phyloP scores from a whole-genome alignment of 2,797 vertebrate genomes.

The Myoxocephalus aenaeus region DNA sequence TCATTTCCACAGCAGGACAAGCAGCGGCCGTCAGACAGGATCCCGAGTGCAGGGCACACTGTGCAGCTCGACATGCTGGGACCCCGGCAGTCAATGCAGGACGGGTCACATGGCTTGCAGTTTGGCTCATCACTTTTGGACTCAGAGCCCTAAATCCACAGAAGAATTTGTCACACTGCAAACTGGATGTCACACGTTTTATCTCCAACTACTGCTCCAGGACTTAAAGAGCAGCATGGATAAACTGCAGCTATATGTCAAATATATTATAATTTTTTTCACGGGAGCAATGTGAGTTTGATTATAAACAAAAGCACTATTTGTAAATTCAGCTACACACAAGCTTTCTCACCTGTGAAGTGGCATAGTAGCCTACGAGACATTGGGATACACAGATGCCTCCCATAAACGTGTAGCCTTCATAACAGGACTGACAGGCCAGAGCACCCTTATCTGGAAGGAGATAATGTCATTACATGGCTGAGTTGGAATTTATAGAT shows the following conservation, averaged over 20 bases:
- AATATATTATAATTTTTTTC: neutral
- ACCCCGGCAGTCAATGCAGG: conserved; percentile 90
- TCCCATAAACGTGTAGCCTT: conserved; percentile 79
- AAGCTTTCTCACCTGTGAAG: conserved; percentile 75
- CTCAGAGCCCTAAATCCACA: conserved; percentile 39
- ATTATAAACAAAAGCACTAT: neutral
- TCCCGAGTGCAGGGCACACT: conserved; percentile 80
- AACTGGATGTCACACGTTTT: neutral
- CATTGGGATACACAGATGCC: conserved; percentile 88
- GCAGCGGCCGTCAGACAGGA: conserved; percentile 86
- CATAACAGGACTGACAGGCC: conserved; percentile 87
- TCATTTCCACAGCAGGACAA: conserved; percentile 87
- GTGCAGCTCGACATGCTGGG: conserved; percentile 88
- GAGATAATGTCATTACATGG: conserved; percentile 34
- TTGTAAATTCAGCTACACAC: neutral
- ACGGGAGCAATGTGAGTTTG: neutral
- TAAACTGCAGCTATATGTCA: neutral
- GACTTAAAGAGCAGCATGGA: neutral
- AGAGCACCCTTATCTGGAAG: conserved; percentile 80
- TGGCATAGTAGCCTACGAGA: conserved; percentile 85
- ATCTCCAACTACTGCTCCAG: neutral
- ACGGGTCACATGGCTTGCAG: conserved; percentile 87
- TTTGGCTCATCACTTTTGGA: conserved; percentile 59
- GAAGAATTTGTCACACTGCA: neutral
- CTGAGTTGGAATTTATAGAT: conserved; percentile 8